A percentile compares a stretch with the other conserved stretches of the same genome.
Evolutionary conservation across 1,140 invertebrate species (phyloP).

Genomic region (Anoplophora glabripennis): DNA sequence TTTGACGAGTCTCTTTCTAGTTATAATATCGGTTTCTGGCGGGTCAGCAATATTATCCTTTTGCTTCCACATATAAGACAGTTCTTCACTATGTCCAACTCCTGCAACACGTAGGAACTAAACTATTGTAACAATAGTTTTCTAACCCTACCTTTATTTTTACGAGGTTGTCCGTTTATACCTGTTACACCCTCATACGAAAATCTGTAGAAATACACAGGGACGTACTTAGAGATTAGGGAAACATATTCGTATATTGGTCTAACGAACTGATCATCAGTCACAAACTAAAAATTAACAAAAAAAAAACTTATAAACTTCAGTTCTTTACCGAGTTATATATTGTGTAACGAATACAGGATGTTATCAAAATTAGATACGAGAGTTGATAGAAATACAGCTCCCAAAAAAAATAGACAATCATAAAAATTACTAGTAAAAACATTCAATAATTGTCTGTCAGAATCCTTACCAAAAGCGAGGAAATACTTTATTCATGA

Average conservation of each 20-base stretch:
- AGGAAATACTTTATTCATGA: too few relatives aligned
- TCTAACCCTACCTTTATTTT: not conserved
- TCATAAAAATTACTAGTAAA: too few relatives aligned
- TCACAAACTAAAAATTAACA: constrained; percentile 16
- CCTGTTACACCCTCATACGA: constrained; percentile 10
- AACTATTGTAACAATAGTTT: not conserved
- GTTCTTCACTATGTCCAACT: constrained; percentile 2
- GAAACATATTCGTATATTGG: constrained; percentile 12
- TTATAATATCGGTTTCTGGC: constrained; percentile 5
- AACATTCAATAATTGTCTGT: too few relatives aligned
- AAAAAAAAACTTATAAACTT: too few relatives aligned
- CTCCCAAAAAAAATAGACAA: too few relatives aligned
- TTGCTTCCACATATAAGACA: constrained; percentile 12
- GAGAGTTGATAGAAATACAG: too few relatives aligned
- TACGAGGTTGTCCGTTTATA: constrained; percentile 3
- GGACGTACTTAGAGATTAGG: constrained; percentile 10
- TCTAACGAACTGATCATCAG: constrained; percentile 19
- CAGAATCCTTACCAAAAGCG: too few relatives aligned
- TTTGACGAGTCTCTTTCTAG: constrained; percentile 6
- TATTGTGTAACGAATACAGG: too few relatives aligned
- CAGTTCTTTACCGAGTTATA: too few relatives aligned
- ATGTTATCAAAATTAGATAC: too few relatives aligned
- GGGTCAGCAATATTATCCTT: constrained; percentile 1
- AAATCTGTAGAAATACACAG: constrained; percentile 23
- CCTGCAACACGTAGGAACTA: not conserved